Evolutionary conservation across 2,113 vertebrate species (phyloP).

Genomic region (Dicrurus megarhynchus): DNA sequence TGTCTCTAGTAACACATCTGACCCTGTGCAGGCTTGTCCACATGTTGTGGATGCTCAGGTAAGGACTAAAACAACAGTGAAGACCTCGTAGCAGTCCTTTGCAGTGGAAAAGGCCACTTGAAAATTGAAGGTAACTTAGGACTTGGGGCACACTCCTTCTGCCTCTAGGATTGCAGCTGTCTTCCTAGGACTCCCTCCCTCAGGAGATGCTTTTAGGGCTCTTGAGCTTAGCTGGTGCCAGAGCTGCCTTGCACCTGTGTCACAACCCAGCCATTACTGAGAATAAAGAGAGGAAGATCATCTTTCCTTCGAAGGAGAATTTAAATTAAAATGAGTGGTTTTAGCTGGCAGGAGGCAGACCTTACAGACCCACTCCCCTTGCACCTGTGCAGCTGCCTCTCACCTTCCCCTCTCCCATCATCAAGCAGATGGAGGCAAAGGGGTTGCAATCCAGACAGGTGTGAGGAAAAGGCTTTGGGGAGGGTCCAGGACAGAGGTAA

Average conservation of each 20-base stretch:
- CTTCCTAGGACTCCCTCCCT: not conserved
- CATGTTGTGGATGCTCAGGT: not conserved
- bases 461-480: not conserved
- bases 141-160: not conserved
- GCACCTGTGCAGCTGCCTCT: not conserved
- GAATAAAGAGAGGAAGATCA: not conserved
- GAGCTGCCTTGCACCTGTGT: not conserved
- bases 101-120: not conserved
- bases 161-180: not conserved
- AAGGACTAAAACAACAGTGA: not conserved
- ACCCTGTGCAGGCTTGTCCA: not conserved
- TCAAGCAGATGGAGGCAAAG: not conserved
- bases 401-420: not conserved
- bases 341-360: not conserved
- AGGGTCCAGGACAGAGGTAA: not conserved
- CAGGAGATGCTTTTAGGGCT: not conserved
- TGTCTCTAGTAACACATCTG: not conserved
- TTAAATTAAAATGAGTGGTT: not conserved
- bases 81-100: not conserved
- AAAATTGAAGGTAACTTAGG: not conserved
- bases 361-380: not conserved
- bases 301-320: not conserved
- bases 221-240: not conserved
- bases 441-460: not conserved
- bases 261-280: not conserved